Evolutionary conservation across 2,888 invertebrate genomes (phyloP), one percentile per base, ranked within the genome.

Genomic region (Bellardia bayeri): DNA sequence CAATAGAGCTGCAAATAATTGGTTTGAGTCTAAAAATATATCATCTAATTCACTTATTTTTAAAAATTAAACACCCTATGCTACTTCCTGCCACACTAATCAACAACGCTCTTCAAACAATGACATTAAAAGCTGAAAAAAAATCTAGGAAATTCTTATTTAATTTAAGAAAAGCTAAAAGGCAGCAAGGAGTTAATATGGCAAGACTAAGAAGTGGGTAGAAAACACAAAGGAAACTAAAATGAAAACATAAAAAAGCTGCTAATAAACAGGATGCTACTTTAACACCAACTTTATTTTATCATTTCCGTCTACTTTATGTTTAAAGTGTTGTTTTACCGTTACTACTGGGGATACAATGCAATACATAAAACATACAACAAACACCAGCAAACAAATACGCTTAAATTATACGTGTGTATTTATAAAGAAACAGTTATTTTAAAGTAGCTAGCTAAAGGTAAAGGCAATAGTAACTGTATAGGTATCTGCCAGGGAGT

Each of bases 231-330:
- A 14, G 23, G 23, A 63, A 56, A 13, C 42, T 51, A 4, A 66
- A 66, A 37, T 8, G 9, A n/a, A 69, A 64, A 63, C 23, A 49
- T 11, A 40, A 56, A 75, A 37, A 63, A 75, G 30, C 16, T 61
- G 76, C 58, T 61, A 37, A 74, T 78, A 78, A 82, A 86, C 61
- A 71, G 61, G 71, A 81, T 76, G 40, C 64, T 80, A 45, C 30
- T 71, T 75, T 71, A 69, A 69, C 54, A 71, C 49, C 76, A 66
- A 69, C 64, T 82, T 78, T 72, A 68, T 75, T 80, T 80, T 71
- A 75, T 68, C 66, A 75, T 64, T 69, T 80, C 56, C 80, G 30
- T 54, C 49, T 61, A 66, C 33, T 68, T 56, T 66, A 42, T 42
- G 33, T 11, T 51, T 61, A 37, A 72, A 75, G 45, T 69, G 45